Conservation (phyloP, 1,140 invertebrate genomes). For the Scaptomyza pallida region DNA sequence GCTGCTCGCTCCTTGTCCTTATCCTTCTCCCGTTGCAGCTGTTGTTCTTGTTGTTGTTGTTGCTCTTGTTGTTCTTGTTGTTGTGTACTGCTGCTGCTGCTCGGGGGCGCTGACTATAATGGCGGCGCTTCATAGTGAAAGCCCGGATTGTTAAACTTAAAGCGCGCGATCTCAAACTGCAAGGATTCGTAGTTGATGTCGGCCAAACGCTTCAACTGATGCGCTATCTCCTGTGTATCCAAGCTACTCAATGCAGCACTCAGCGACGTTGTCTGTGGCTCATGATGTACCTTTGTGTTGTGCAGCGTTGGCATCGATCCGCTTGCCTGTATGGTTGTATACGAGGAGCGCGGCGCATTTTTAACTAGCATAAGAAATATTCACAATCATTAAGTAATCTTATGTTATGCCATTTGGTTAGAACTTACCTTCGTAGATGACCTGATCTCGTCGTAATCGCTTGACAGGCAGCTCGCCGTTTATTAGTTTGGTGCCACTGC, state of each 20-base stretch:
- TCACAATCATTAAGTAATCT: background rate
- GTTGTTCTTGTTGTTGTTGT: conserved; percentile 25
- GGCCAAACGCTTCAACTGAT: conserved; percentile 75
- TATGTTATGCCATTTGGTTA: too few species aligned
- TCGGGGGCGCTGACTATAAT: conserved; percentile 61
- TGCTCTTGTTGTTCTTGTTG: conserved; percentile 22
- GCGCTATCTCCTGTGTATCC: conserved; percentile 74
- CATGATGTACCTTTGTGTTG: conserved; percentile 58
- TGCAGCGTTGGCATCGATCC: conserved; percentile 60
- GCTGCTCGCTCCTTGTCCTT: background rate
- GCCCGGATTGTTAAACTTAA: conserved; percentile 82
- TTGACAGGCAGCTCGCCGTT: conserved; percentile 78
- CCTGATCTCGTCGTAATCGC: conserved; percentile 71
- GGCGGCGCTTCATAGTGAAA: conserved; percentile 74
- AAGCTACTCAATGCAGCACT: conserved; percentile 47
- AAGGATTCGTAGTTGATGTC: conserved; percentile 80
- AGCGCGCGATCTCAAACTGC: conserved; percentile 81
- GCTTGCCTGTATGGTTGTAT: conserved; percentile 60
- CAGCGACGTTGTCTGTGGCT: conserved; percentile 44
- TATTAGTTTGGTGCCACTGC: conserved; percentile 65
- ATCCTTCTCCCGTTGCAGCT: conserved; percentile 14
- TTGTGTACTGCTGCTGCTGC: conserved; percentile 8
- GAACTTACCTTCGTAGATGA: conserved; percentile 72
- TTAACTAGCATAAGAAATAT: conserved; percentile 57
- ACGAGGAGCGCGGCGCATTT: conserved; percentile 70